Conservation (phyloP, 2,888 invertebrate genomes). For the Nudaria mundana region DNA sequence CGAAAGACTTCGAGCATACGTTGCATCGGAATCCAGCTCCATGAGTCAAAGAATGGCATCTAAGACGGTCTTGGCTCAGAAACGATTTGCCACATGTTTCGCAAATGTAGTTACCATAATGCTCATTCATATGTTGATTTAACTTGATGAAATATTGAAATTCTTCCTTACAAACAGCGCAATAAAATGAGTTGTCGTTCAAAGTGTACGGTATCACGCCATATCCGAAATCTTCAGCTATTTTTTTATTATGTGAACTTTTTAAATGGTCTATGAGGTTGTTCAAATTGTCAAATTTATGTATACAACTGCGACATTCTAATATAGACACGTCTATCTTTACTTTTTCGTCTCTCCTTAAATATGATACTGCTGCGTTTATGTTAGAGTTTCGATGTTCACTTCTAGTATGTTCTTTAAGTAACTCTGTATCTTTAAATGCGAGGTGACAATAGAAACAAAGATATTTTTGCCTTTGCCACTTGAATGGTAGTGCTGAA, state of each 20-base stretch:
- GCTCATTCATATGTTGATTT: constrained; percentile 71
- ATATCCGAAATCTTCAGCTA: constrained; percentile 46
- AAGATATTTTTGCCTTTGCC: constrained; percentile 67
- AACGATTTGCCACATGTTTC: constrained; percentile 69
- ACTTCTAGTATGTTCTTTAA: constrained; percentile 63
- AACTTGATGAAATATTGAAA: constrained; percentile 67
- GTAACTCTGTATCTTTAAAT: constrained; percentile 45
- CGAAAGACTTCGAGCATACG: constrained; percentile 51
- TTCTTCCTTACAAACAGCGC: constrained; percentile 53
- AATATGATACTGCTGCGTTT: constrained; percentile 57
- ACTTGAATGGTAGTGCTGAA: constrained; percentile 64
- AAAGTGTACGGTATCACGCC: constrained; percentile 65
- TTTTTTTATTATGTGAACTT: constrained; percentile 38
- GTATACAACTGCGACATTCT: constrained; percentile 48
- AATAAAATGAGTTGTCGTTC: constrained; percentile 41
- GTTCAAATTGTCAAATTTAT: constrained; percentile 34
- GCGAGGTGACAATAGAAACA: constrained; percentile 69
- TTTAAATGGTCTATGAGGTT: constrained; percentile 51
- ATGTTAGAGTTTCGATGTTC: constrained; percentile 52
- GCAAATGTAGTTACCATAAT: constrained; percentile 63
- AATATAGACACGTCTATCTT: constrained; percentile 61
- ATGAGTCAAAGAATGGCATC: constrained; percentile 57
- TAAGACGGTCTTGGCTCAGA: constrained; percentile 54
- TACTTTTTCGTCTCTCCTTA: constrained; percentile 65
- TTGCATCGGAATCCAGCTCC: constrained; percentile 55